phyloP scores from a whole-genome alignment of 2,888 invertebrate genomes.

The Ommatoiulus sabulosus region DNA sequence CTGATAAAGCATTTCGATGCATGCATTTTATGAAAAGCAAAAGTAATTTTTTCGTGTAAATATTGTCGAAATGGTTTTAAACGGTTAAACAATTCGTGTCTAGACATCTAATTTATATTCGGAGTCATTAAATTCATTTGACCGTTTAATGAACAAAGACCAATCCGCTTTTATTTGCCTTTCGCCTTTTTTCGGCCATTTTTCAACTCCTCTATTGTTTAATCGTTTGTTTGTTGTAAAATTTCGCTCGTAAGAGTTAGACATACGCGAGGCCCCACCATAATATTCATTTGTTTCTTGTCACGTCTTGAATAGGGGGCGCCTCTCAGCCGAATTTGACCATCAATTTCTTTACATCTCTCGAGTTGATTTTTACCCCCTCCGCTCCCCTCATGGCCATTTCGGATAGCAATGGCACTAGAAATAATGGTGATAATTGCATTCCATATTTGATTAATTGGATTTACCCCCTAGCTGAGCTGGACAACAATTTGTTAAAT shows the following conservation, averaged over 20 bases:
- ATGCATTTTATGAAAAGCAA: background rate
- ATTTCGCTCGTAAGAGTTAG: background rate
- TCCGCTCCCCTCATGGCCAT: background rate
- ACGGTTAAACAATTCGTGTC: background rate
- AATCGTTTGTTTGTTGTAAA: conserved; percentile 37
- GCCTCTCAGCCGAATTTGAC: background rate
- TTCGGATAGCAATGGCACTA: background rate
- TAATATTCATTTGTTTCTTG: conserved; percentile 47
- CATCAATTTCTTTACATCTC: conserved; percentile 37
- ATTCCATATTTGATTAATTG: conserved; percentile 52
- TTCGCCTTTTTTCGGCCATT: conserved; percentile 39
- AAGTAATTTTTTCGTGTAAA: background rate
- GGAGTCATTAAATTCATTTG: conserved; percentile 47
- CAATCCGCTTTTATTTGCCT: conserved; percentile 44
- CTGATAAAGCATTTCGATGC: background rate
- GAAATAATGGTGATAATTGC: conserved; percentile 51
- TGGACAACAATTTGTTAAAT: conserved; percentile 38
- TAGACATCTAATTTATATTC: conserved; percentile 43
- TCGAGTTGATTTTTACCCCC: background rate
- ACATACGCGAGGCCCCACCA: conserved; percentile 2
- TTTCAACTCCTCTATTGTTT: conserved; percentile 2
- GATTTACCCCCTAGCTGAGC: conserved; percentile 8
- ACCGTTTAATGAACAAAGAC: conserved; percentile 28
- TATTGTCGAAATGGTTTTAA: conserved; percentile 23
- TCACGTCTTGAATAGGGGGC: conserved; percentile 40